These are phyloP conservation scores for Sula dactylatra DNA, from an alignment of 2,113 vertebrate genomes.

Conservation along the genomic window DNA sequence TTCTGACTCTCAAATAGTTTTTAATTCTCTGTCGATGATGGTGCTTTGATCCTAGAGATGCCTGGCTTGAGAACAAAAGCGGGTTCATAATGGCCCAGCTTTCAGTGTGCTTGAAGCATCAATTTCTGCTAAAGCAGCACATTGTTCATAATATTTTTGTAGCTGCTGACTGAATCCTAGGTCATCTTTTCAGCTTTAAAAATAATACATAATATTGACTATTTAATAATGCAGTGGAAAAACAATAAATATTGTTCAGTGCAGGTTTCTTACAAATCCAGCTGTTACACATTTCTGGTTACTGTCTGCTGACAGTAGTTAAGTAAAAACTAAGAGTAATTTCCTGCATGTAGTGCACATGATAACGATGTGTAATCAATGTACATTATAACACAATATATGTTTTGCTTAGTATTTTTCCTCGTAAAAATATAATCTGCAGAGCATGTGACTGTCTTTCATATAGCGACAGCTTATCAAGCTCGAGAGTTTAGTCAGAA, in stretches of 20 bases:
- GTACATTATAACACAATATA: background rate
- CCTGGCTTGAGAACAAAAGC: slow-evolving; percentile 3
- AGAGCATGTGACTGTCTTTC: background rate
- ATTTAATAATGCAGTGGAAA: background rate
- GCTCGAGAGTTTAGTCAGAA: background rate
- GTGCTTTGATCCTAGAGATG: background rate
- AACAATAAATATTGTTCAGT: background rate
- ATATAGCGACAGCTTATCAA: background rate
- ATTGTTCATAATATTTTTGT: background rate
- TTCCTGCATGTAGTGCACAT: background rate
- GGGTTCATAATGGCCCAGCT: background rate
- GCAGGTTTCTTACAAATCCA: background rate
- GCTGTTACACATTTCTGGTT: background rate
- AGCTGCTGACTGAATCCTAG: background rate
- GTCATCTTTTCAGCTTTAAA: background rate
- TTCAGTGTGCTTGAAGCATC: background rate
- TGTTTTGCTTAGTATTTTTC: background rate
- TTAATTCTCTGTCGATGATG: background rate
- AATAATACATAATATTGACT: background rate
- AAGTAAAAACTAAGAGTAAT: background rate
- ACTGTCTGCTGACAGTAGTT: background rate
- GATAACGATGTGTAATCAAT: background rate
- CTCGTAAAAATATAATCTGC: background rate
- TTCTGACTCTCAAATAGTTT: background rate
- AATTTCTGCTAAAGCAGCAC: background rate